Evolutionary conservation across 2,113 vertebrate genomes (phyloP).

Genomic region (Gambusia affinis): DNA sequence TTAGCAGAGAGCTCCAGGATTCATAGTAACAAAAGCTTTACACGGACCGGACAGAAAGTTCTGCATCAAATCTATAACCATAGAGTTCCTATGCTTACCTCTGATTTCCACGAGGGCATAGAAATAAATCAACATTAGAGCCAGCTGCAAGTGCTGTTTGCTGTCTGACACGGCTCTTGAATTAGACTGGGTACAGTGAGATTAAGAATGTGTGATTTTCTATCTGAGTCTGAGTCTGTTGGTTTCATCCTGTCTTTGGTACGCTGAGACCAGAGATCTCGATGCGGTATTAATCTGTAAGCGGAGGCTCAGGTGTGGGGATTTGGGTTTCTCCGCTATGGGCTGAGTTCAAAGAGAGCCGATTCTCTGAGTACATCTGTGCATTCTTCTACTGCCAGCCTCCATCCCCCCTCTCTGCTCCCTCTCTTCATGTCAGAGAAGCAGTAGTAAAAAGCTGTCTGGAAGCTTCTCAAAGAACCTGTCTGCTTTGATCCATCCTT

Average conservation of each 20-base stretch:
- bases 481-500: conserved; percentile 65
- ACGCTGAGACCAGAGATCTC: conserved; percentile 59
- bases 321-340: conserved; percentile 38
- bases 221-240: conserved; percentile 33
- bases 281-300: conserved; percentile 66
- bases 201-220: conserved; percentile 56
- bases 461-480: conserved; percentile 69
- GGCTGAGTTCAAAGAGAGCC: conserved; percentile 61
- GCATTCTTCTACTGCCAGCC: conserved; percentile 60
- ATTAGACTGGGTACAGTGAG: conserved; percentile 32
- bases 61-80: background rate
- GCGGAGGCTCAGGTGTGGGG: conserved; percentile 63
- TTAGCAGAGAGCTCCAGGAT: no score
- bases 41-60: background rate
- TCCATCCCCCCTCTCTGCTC: background rate
- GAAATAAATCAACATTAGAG: conserved; percentile 16
- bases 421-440: conserved; percentile 24
- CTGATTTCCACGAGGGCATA: conserved; percentile 4
- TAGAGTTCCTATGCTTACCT: conserved; percentile 9
- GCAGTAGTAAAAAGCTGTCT: conserved; percentile 51
- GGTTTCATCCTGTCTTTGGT: conserved; percentile 53
- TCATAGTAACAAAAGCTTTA: background rate
- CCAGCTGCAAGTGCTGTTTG: conserved; percentile 34
- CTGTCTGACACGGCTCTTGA: conserved; percentile 42
- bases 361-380: conserved; percentile 62